A percentile compares a stretch with the other conserved stretches of the same genome.
Evolutionary conservation across 2,113 vertebrate genomes (phyloP).

Genomic region (Psettodes erumei): DNA sequence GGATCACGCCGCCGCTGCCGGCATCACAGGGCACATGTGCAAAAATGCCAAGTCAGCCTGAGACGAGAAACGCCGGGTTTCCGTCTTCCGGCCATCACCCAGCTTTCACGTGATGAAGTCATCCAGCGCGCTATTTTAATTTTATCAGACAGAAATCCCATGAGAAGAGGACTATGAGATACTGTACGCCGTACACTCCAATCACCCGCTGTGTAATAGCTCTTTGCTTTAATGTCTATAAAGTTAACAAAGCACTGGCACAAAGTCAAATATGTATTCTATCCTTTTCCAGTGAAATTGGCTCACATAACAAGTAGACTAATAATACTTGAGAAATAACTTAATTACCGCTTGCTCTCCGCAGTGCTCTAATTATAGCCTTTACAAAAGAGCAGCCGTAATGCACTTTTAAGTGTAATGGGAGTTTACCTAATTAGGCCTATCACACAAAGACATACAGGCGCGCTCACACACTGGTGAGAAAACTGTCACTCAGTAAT

Average conservation of each 20-base stretch:
- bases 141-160: slow-evolving; percentile 42
- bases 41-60: slow-evolving; percentile 56
- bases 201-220: slow-evolving; percentile 45
- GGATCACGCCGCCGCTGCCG: slow-evolving; percentile 42
- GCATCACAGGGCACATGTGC: slow-evolving; percentile 44
- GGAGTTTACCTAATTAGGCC: slow-evolving; percentile 78
- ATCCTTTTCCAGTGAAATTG: slow-evolving; percentile 49
- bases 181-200: slow-evolving; percentile 14
- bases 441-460: slow-evolving; percentile 49
- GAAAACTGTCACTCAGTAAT: slow-evolving; percentile 73
- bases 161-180: slow-evolving; percentile 15
- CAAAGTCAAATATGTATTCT: slow-evolving; percentile 61
- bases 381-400: slow-evolving; percentile 78
- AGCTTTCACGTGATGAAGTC: slow-evolving; percentile 5
- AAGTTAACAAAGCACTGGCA: slow-evolving; percentile 59
- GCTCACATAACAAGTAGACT: slow-evolving; percentile 66
- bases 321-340: slow-evolving; percentile 74
- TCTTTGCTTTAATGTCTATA: slow-evolving; percentile 56
- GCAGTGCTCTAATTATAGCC: slow-evolving; percentile 72
- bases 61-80: slow-evolving; percentile 14
- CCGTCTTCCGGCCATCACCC: background rate
- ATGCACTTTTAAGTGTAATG: slow-evolving; percentile 79
- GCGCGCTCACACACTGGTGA: slow-evolving; percentile 50
- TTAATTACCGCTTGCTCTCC: slow-evolving; percentile 75
- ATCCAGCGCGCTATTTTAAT: slow-evolving; percentile 26